Conservation (phyloP, 2,113 vertebrate species). For the Pelecanus crispus region DNA sequence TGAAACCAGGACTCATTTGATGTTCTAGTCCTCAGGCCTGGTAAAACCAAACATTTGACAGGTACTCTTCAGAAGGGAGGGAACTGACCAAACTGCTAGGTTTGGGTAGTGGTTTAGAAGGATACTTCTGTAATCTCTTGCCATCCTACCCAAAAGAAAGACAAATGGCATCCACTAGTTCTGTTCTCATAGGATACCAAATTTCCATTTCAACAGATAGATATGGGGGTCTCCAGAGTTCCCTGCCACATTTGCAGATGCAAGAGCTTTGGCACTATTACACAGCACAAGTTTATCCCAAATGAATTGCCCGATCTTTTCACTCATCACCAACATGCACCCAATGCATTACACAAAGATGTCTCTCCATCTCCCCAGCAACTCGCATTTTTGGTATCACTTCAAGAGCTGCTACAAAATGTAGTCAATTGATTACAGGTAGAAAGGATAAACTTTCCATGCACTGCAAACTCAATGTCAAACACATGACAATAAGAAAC, state of each 20-base stretch:
- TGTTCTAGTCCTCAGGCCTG: background rate
- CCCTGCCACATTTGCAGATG: background rate
- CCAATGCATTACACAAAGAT: background rate
- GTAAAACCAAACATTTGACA: background rate
- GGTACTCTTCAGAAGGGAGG: background rate
- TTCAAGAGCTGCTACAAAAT: background rate
- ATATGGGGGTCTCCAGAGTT: background rate
- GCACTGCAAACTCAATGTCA: background rate
- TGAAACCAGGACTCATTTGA: background rate
- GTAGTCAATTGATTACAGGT: background rate
- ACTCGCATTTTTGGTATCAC: background rate
- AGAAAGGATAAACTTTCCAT: background rate
- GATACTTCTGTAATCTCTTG: background rate
- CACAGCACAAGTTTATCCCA: background rate
- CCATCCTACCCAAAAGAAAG: background rate
- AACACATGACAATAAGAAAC: background rate
- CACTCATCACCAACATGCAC: background rate
- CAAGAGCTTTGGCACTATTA: background rate
- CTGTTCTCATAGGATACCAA: background rate
- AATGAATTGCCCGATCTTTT: background rate
- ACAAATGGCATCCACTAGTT: background rate
- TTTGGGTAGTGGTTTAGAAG: background rate
- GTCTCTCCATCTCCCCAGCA: background rate
- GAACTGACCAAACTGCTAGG: background rate
- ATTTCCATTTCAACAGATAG: background rate